Percentiles rank a stretch among this genome's conserved stretches.
Conservation (phyloP, 2,113 vertebrate species). For the Gasterosteus aculeatus region DNA sequence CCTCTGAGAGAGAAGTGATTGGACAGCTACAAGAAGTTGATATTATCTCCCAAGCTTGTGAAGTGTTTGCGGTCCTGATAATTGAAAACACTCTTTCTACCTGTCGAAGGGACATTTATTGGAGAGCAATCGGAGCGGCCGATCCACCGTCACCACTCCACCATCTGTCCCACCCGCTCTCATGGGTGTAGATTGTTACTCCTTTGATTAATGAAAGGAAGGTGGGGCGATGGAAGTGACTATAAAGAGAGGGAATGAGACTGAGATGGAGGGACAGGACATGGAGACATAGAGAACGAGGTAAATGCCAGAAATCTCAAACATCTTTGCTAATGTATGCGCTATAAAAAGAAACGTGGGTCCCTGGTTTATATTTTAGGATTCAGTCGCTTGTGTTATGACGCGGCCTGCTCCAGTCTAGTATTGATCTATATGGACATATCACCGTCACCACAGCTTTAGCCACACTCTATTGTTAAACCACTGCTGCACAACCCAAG, state of each 20-base stretch:
- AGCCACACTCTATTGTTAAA: background rate
- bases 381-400: background rate
- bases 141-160: constrained; percentile 26
- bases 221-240: constrained; percentile 12
- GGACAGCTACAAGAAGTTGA: constrained; percentile 13
- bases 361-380: constrained; percentile 6
- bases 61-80: constrained; percentile 34
- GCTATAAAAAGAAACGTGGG: background rate
- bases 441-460: constrained; percentile 31
- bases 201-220: constrained; percentile 51
- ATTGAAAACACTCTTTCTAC: background rate
- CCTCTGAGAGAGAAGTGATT: background rate
- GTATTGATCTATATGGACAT: constrained; percentile 11
- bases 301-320: background rate
- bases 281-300: background rate
- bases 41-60: constrained; percentile 21
- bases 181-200: constrained; percentile 7
- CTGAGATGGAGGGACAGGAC: background rate
- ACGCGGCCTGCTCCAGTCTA: constrained; percentile 2
- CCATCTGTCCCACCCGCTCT: constrained; percentile 46
- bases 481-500: constrained; percentile 7
- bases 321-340: background rate
- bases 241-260: background rate
- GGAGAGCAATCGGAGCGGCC: constrained; percentile 12
- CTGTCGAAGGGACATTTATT: constrained; percentile 17